These are phyloP conservation scores for Lasiurus cinereus DNA, from an alignment of 2,113 vertebrate genomes.

Conservation along the genomic window DNA sequence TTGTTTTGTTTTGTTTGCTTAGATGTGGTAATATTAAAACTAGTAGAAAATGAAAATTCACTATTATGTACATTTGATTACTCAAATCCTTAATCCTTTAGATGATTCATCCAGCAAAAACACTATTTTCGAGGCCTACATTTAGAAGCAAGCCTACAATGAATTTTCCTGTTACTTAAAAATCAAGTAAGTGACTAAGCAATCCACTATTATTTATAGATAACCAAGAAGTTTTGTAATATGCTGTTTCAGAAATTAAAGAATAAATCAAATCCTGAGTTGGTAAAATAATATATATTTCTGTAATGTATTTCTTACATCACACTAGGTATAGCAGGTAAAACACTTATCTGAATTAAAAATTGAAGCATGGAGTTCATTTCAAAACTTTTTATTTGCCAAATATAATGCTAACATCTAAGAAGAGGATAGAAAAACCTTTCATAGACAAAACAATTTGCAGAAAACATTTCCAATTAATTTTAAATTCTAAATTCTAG, in stretches of 20 bases:
- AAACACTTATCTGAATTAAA: conserved; percentile 40
- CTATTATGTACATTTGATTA: background rate
- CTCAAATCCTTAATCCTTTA: background rate
- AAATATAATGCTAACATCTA: conserved; percentile 19
- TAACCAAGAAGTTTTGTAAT: background rate
- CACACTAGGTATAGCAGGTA: background rate
- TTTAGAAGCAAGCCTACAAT: too few species aligned
- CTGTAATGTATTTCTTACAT: background rate
- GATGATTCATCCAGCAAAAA: background rate
- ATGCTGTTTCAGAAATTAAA: conserved; percentile 4
- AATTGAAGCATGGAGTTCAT: conserved; percentile 23
- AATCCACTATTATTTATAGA: conserved; percentile 22
- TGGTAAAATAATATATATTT: conserved; percentile 52
- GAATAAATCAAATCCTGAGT: background rate
- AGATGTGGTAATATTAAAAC: conserved; percentile 38
- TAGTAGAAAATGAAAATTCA: conserved; percentile 29
- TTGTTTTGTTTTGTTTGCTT: background rate
- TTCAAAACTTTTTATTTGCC: conserved; percentile 28
- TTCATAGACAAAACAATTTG: conserved; percentile 43
- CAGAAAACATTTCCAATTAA: background rate
- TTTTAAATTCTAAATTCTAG: conserved; percentile 52
- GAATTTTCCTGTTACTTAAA: conserved; percentile 4
- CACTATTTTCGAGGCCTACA: background rate
- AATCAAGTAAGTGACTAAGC: background rate
- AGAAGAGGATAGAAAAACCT: background rate